These are phyloP conservation scores for Rhagium mordax DNA, from an alignment of 2,888 invertebrate genomes.

Conservation along the genomic window DNA sequence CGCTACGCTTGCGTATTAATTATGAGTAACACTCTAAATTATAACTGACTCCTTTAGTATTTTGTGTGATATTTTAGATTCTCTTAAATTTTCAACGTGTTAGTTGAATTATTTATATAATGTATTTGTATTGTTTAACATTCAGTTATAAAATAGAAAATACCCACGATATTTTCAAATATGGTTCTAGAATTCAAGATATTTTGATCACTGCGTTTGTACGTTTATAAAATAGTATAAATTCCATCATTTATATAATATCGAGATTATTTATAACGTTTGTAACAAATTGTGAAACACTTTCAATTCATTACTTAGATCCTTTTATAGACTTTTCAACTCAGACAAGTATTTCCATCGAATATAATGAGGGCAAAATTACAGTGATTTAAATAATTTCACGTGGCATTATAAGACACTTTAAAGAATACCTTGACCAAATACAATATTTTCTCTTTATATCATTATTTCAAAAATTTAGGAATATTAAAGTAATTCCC, in stretches of 20 bases:
- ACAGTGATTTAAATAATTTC: conserved; percentile 32
- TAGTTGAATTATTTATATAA: too few species aligned
- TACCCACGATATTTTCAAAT: not conserved
- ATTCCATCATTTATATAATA: conserved; percentile 28
- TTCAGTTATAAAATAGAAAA: not conserved
- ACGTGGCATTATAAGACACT: conserved; percentile 23
- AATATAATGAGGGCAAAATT: conserved; percentile 28
- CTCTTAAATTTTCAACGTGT: too few species aligned
- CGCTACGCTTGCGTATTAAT: too few species aligned
- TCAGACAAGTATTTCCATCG: conserved; percentile 13
- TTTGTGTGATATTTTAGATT: too few species aligned
- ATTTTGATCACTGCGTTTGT: not conserved
- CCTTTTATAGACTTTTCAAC: conserved; percentile 26
- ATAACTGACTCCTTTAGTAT: too few species aligned
- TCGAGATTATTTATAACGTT: conserved; percentile 16
- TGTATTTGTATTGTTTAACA: too few species aligned
- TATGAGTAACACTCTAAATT: too few species aligned
- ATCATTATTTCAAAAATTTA: not conserved
- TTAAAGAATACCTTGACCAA: conserved; percentile 9
- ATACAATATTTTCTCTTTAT: not conserved
- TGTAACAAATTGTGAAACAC: conserved; percentile 30
- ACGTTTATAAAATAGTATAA: conserved; percentile 4
- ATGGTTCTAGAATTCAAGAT: not conserved
- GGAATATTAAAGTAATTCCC: not conserved
- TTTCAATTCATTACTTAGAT: conserved; percentile 31